Evolutionary conservation across 2,888 invertebrate genomes (phyloP).

Genomic region (Aphodius granarius): DNA sequence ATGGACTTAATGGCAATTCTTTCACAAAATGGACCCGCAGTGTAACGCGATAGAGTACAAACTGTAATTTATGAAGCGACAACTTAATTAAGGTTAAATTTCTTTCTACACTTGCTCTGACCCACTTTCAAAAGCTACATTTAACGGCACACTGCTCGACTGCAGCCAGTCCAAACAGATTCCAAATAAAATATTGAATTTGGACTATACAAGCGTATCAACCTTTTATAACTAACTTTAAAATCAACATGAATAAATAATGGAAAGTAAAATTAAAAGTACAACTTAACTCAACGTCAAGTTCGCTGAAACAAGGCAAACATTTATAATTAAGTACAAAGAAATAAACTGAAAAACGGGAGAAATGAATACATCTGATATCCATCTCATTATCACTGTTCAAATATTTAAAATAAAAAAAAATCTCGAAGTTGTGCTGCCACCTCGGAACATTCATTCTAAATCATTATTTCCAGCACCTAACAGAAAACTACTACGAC

Average conservation of each 20-base stretch:
- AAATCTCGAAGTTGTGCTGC: background rate
- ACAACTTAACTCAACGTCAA: too few relatives aligned
- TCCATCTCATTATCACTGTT: background rate
- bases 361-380: background rate
- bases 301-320: background rate
- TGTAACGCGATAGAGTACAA: background rate
- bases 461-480: background rate
- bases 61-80: conserved; percentile 9
- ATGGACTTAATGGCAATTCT: too few relatives aligned
- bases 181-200: too few relatives aligned
- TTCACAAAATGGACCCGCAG: conserved; percentile 1
- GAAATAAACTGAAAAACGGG: background rate
- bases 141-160: background rate
- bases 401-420: background rate
- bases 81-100: conserved; percentile 12
- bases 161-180: background rate
- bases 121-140: background rate
- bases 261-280: too few relatives aligned
- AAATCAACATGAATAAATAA: too few relatives aligned
- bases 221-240: too few relatives aligned
- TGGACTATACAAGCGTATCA: too few relatives aligned
- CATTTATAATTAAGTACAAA: background rate
- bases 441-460: background rate
- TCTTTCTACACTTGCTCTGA: conserved; percentile 1
- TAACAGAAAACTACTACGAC: background rate